Base-by-base conservation (phyloP, 1,140 invertebrate genomes). In the Pogonus chalceus region DNA sequence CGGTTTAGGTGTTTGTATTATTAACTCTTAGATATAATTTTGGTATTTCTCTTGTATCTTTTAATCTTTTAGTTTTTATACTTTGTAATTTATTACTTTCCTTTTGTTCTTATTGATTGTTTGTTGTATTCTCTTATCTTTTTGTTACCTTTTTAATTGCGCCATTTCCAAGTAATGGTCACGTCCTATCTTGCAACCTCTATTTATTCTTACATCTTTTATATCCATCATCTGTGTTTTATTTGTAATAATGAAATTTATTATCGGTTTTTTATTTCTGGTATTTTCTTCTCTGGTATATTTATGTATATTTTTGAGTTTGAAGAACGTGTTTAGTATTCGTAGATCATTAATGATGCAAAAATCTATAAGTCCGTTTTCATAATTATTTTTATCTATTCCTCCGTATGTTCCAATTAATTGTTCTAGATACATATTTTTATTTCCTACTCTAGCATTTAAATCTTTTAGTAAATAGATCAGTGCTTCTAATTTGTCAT, bases 201-300 rank as follows among this genome's bases (percentile, higher is more conserved):
- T 61, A 47, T 48, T 48, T 7, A 61, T 58, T 53, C 48, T 46
- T 20, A 55, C 52, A 26, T 59, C 55, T 43, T 31, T 47, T 22
- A 59, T 50, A 23, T 49, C 21, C 16, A 14, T 48, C 35, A 43
- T 55, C 22, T 50, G 31, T 48, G 37, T 46, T 54, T 31, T 55
- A 20, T 55, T 50, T 22, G 52, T 23, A 51, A 59, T 50, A 18
- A 55, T 52, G 50, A 57, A 59, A 26, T 59, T 52, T 23, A 57
- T 61, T 52, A 59, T 57, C 20, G 55, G 57, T 52, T 53, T 61
- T 52, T 56, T 43, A 26, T 53, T 54, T 49, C 58, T 61, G 14
- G n/a, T 26, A 3, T 18, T 23, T 37, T 56, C 56, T 31, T 31
- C 46, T 47, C 59, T 51, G 23, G 49, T 57, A 50, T 49, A 57